Base-by-base conservation (phyloP, 2,888 invertebrate species). In the Eustalomyia histrio region DNA sequence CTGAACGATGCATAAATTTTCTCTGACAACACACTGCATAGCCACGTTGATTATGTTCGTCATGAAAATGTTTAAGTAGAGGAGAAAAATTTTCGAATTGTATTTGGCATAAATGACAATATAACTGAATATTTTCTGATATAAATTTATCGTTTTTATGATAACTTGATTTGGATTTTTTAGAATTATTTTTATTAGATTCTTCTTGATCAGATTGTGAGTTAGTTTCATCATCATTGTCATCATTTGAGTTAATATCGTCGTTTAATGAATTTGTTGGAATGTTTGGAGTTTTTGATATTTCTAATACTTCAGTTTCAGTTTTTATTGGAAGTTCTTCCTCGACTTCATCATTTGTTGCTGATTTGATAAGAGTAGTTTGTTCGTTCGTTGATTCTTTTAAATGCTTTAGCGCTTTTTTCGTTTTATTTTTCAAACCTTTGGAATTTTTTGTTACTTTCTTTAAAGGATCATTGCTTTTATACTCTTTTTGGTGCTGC, bases 21-120 rank as follows among this genome's bases (percentile, higher is more conserved):
- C 88, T 88, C 68, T 89, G 88, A 75, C 90, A 90, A 57, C 90
- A 90, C 8, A 87, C 82, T 0, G 87, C 86, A 73, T 89, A 90
- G 2, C 90, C 90, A 33, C 65, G 67, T 35, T 85, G 84, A 39
- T 89, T 76, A 43, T 83, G 84, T 21, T 29, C 16, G 10, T 43
- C 14, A 5, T 55, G 47, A 50, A 79, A 83, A n/a, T 84, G 84
- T 52, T 69, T 67, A 17, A 75, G 79, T 55, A 84, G 39, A 16
- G 73, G 67, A 10, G 68, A 29, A 58, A 83, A 84, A 14, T 65
- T 57, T 3, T 75, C 29, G n/a, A 78, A 63, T n/a, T 50, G 52
- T 1, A 47, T 33, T 33, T 81, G 55, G 7, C 81, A 81, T 17
- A 78, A 47, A 50, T 60, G 57, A 18, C 81, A 81, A 1, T 39